These are phyloP conservation scores for Drosophila punjabiensis DNA, from an alignment of 1,140 invertebrate genomes.

Conservation along the genomic window DNA sequence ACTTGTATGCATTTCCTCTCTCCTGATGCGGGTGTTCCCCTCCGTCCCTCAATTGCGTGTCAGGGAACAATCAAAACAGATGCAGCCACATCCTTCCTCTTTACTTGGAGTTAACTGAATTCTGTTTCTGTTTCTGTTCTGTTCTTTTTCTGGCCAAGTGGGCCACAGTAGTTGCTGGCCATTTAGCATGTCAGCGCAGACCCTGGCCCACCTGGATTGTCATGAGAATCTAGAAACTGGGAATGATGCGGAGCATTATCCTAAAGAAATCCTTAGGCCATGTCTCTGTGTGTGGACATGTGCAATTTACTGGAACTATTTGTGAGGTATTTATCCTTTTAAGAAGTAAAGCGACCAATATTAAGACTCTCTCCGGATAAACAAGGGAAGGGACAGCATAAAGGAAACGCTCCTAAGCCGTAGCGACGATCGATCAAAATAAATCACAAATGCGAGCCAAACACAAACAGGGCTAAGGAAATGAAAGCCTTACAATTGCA, in stretches of 20 bases:
- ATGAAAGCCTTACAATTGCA: constrained; percentile 74
- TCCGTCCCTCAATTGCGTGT: constrained; percentile 27
- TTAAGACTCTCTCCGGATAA: constrained; percentile 70
- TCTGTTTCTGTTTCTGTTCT: neutral
- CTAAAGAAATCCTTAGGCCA: constrained; percentile 23
- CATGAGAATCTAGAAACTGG: constrained; percentile 25
- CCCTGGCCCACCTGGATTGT: constrained; percentile 44
- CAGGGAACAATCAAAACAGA: constrained; percentile 47
- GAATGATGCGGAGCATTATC: constrained; percentile 10
- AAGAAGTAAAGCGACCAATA: constrained; percentile 72
- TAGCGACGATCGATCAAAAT: constrained; percentile 77
- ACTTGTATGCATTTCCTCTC: constrained; percentile 34
- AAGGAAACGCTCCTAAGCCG: constrained; percentile 51
- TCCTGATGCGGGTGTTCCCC: constrained; percentile 35
- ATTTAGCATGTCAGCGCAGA: constrained; percentile 48
- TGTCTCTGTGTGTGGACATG: constrained; percentile 64
- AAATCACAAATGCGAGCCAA: constrained; percentile 73
- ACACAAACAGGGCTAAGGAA: constrained; percentile 37
- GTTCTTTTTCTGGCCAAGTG: constrained; percentile 41
- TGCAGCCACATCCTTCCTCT: constrained; percentile 47
- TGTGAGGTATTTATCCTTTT: constrained; percentile 64
- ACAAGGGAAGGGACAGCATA: constrained; percentile 45
- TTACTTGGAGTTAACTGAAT: constrained; percentile 23
- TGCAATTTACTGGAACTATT: constrained; percentile 79
- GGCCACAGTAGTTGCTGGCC: constrained; percentile 46